Percentiles rank a stretch among this genome's conserved stretches.
These are phyloP conservation scores for Gymnoscopelus braueri DNA, from an alignment of 2,797 vertebrate genomes.

Conservation along the genomic window DNA sequence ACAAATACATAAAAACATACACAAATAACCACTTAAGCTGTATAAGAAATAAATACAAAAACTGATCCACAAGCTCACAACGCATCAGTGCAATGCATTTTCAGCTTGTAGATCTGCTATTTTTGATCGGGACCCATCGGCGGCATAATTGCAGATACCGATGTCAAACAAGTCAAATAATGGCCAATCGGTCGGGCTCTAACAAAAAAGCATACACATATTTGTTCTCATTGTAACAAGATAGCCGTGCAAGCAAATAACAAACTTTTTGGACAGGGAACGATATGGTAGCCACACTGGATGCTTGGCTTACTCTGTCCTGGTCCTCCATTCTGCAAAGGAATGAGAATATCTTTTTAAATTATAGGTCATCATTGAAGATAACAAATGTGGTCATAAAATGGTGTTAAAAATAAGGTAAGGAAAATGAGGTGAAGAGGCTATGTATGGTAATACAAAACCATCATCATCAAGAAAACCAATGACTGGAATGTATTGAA, in stretches of 20 bases:
- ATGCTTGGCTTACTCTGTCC: slow-evolving; percentile 85
- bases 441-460: background rate
- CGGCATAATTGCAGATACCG: no score
- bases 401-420: background rate
- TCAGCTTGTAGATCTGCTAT: no score
- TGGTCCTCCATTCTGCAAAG: slow-evolving; percentile 85
- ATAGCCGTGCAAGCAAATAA: slow-evolving; percentile 13
- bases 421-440: background rate
- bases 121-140: no score
- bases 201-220: no score
- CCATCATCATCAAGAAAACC: background rate
- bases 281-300: slow-evolving; percentile 86
- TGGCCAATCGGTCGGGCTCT: no score
- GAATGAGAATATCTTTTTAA: slow-evolving; percentile 18
- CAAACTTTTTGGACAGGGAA: slow-evolving; percentile 80
- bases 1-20: no score
- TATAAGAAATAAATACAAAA: no score
- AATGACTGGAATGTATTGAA: background rate
- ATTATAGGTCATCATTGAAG: background rate
- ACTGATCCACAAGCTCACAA: no score
- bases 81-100: no score
- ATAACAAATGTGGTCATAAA: background rate
- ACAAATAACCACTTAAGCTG: no score
- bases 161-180: no score
- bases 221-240: background rate